A percentile compares a stretch with the other conserved stretches of the same genome.
These are phyloP conservation scores for Hedya salicella DNA, from an alignment of 2,888 invertebrate genomes.

Conservation along the genomic window DNA sequence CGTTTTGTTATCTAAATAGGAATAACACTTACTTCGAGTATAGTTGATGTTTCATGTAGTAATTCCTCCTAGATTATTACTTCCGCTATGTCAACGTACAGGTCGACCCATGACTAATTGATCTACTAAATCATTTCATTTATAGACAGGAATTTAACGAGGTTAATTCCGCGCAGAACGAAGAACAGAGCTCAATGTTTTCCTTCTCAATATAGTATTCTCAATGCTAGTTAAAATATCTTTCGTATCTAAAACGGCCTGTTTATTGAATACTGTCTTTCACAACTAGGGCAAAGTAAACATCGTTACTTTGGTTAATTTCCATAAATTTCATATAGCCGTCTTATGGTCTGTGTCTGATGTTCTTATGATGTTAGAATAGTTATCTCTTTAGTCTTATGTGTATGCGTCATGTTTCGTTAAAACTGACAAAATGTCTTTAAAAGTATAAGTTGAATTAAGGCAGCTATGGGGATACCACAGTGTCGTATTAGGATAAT, in stretches of 20 bases:
- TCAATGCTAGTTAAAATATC: conserved; percentile 19
- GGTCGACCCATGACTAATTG: no score
- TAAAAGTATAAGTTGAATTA: no score
- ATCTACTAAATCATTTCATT: no score
- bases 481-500: no score
- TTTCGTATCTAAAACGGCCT: conserved; percentile 6
- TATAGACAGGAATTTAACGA: background rate
- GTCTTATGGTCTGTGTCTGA: conserved; percentile 20
- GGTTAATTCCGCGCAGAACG: background rate
- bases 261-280: background rate
- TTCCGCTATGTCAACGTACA: no score
- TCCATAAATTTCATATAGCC: background rate
- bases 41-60: no score
- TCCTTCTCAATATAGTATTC: no score
- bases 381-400: conserved; percentile 29
- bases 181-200: conserved; percentile 7
- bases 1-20: no score
- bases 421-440: no score
- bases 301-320: background rate
- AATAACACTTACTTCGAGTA: no score
- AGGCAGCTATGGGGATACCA: no score
- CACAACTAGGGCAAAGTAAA: background rate
- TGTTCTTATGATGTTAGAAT: conserved; percentile 7
- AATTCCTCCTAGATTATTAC: no score
- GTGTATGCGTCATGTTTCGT: conserved; percentile 16